Conservation (phyloP, 1,140 invertebrate genomes). For the Littorina saxatilis region DNA sequence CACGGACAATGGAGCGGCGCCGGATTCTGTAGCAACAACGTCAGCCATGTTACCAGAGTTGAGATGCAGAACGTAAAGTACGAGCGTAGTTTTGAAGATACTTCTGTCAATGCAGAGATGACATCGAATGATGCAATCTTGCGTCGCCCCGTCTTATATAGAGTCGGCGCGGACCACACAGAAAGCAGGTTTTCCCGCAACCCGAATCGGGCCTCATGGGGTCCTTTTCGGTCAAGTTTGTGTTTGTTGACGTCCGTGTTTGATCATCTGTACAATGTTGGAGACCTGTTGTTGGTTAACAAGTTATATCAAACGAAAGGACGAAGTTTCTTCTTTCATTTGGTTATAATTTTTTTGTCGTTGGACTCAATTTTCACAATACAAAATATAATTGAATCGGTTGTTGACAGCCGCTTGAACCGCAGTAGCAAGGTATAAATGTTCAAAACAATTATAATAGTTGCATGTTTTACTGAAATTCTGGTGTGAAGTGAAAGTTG, state of each 20-base stretch:
- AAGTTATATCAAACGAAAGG: not conserved
- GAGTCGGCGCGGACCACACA: slow-evolving; percentile 12
- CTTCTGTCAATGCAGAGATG: too few relatives aligned
- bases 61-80: too few relatives aligned
- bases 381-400: not conserved
- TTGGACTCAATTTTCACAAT: not conserved
- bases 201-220: not conserved
- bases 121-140: not conserved
- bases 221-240: not conserved
- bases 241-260: slow-evolving; percentile 19
- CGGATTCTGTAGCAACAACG: slow-evolving; percentile 28
- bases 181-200: not conserved
- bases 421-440: too few relatives aligned
- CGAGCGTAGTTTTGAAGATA: not conserved
- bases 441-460: too few relatives aligned
- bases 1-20: slow-evolving; percentile 11
- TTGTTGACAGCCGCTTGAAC: not conserved
- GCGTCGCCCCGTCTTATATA: not conserved
- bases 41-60: slow-evolving; percentile 41
- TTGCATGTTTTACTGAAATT: too few relatives aligned
- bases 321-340: too few relatives aligned
- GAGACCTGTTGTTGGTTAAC: too few relatives aligned
- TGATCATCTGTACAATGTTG: not conserved
- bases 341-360: not conserved
- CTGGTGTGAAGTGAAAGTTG: too few relatives aligned